These are phyloP conservation scores for Pararge aegeria DNA, from an alignment of 1,140 invertebrate genomes.

Conservation along the genomic window DNA sequence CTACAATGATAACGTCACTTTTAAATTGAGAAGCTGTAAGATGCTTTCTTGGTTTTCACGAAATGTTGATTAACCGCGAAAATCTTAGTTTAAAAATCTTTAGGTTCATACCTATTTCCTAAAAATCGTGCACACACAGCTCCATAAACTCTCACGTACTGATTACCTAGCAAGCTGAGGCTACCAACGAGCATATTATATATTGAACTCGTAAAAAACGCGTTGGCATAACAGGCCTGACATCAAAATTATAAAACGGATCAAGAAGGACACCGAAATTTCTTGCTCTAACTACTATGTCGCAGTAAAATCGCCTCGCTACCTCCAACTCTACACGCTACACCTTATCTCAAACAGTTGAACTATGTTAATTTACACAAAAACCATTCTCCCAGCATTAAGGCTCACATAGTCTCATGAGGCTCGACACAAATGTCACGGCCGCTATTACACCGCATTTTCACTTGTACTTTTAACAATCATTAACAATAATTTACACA, in stretches of 20 bases:
- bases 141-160: no score
- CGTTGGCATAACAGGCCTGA: no score
- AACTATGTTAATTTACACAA: slow-evolving; percentile 28
- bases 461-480: background rate
- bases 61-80: no score
- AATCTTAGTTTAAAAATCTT: no score
- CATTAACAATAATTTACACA: background rate
- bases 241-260: background rate
- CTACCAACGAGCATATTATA: no score
- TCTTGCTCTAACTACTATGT: background rate
- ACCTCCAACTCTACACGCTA: background rate
- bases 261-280: background rate
- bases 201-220: no score
- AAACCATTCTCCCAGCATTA: slow-evolving; percentile 22
- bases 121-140: no score
- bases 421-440: slow-evolving; percentile 36
- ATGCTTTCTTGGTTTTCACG: no score
- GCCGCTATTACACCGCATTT: slow-evolving; percentile 13
- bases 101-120: no score
- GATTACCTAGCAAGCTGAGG: no score
- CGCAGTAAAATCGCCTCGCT: background rate
- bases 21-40: no score
- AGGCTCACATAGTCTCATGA: slow-evolving; percentile 25
- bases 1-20: no score
- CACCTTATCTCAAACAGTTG: slow-evolving; percentile 12